Percentiles rank a stretch among this genome's conserved stretches.
Conservation (phyloP, 2,888 invertebrate genomes). For the Acleris laterana region DNA sequence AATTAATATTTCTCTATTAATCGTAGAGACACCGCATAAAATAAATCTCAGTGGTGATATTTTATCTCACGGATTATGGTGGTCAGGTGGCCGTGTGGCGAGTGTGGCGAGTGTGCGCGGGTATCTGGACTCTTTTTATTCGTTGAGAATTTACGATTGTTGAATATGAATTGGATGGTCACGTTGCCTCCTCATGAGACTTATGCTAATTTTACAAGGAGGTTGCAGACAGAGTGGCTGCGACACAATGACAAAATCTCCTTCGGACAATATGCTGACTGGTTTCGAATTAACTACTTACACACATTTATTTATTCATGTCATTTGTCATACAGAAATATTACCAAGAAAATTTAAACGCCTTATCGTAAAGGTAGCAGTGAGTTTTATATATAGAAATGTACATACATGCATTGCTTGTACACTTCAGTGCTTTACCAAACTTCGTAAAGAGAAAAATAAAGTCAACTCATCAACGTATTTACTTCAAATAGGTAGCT, state of each 20-base stretch:
- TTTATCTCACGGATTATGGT: conserved; percentile 60
- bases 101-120: too few relatives aligned
- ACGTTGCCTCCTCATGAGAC: conserved; percentile 59
- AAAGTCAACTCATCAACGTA: too few relatives aligned
- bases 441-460: not conserved
- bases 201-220: conserved; percentile 66
- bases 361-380: conserved; percentile 11
- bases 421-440: not conserved
- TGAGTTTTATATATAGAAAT: conserved; percentile 1
- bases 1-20: conserved; percentile 73
- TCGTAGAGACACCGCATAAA: conserved; percentile 56
- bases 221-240: conserved; percentile 77
- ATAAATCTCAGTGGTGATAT: conserved; percentile 66
- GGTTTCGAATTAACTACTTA: conserved; percentile 28
- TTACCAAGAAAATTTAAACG: conserved; percentile 20
- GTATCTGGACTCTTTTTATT: conserved; percentile 60
- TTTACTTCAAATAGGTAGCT: too few relatives aligned
- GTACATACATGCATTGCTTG: not conserved
- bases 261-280: conserved; percentile 43
- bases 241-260: conserved; percentile 47
- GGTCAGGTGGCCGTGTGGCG: conserved; percentile 61
- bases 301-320: conserved; percentile 11
- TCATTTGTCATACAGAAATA: conserved; percentile 15
- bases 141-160: conserved; percentile 68
- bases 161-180: conserved; percentile 63